These are phyloP conservation scores for Uria lomvia DNA, from an alignment of 2,113 vertebrate species.

Conservation along the genomic window DNA sequence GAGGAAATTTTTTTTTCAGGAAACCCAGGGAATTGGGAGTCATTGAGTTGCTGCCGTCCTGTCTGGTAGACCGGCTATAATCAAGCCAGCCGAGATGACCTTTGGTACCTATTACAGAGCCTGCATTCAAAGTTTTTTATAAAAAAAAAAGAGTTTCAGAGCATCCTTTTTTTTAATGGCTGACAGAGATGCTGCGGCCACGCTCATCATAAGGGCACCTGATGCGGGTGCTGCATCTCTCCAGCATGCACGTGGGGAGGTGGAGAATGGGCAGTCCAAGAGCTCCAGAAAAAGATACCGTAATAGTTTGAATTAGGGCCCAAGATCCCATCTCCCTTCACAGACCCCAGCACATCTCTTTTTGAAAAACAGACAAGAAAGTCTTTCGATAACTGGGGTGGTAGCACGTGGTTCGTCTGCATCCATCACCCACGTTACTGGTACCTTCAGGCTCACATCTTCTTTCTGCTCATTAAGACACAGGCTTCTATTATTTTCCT, in stretches of 20 bases:
- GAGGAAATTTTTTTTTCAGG: not conserved
- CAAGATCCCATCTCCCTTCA: not conserved
- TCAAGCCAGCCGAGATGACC: not conserved
- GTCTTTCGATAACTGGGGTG: not conserved
- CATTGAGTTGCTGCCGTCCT: not conserved
- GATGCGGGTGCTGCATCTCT: not conserved
- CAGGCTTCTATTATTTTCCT: not conserved
- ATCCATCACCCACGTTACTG: not conserved
- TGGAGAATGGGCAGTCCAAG: not conserved
- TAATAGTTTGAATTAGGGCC: not conserved
- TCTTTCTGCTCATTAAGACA: not conserved
- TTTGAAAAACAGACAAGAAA: not conserved
- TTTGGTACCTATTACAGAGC: not conserved
- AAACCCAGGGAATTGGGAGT: not conserved
- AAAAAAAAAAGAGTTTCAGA: not conserved
- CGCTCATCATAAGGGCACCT: fast-evolving
- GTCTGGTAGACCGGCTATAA: not conserved
- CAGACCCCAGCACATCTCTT: not conserved
- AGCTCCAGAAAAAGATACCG: not conserved
- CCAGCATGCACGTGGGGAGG: too few relatives aligned
- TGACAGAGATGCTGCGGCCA: not conserved
- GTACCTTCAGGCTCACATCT: conserved; percentile 19
- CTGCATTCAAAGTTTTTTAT: not conserved
- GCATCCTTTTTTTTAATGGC: not conserved
- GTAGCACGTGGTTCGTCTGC: not conserved